These are phyloP conservation scores for Chaetophractus vellerosus DNA, from an alignment of 2,797 vertebrate species.

Conservation along the genomic window DNA sequence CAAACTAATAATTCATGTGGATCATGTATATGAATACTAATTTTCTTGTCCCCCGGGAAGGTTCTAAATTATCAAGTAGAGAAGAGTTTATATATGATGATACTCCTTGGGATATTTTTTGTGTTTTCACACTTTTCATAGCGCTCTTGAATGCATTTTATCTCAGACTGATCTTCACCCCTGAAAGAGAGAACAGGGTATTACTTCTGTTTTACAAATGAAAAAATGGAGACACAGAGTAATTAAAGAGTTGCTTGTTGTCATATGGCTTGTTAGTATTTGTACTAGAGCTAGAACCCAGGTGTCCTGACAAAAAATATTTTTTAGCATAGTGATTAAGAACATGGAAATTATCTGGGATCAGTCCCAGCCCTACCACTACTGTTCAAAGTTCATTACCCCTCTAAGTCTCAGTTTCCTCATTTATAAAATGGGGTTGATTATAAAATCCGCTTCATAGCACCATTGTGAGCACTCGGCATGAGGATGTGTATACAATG, in stretches of 20 bases:
- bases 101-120: not conserved
- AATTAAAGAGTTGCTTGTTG: not conserved
- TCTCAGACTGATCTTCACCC: not conserved
- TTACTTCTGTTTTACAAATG: slow-evolving; percentile 10
- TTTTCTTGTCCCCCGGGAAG: not conserved
- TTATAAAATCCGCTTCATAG: not conserved
- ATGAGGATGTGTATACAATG: not conserved
- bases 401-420: not conserved
- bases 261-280: not conserved
- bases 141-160: not conserved
- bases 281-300: not conserved
- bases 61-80: slow-evolving; percentile 38
- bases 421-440: not conserved
- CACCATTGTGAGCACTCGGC: not conserved
- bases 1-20: not conserved
- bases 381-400: not conserved
- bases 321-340: not conserved
- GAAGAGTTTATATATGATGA: not conserved
- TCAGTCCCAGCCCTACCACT: not conserved
- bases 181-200: not conserved
- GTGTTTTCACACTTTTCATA: not conserved
- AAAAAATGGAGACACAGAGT: not conserved
- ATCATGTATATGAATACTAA: not conserved
- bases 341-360: not conserved
- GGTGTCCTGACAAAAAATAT: no score